Base-by-base conservation (phyloP, 2,888 invertebrate genomes). In the Drosophila anomelani region DNA sequence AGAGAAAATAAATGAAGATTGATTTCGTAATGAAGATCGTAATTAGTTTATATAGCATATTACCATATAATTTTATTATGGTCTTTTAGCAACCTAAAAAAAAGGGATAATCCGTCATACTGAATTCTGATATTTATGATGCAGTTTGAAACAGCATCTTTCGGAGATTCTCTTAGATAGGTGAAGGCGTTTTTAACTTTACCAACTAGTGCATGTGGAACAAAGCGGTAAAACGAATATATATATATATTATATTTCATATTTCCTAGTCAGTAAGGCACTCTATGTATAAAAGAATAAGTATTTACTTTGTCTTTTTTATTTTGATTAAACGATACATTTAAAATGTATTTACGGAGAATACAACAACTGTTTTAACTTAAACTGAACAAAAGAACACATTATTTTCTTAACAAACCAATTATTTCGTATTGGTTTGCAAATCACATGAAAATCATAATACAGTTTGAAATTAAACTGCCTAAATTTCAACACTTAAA, bases 381-480 rank as follows among this genome's bases (percentile, higher is more conserved):
- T 51, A 51, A 20, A 9, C 8, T 8, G 0, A 51, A 34, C 13
- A 9, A 17, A 32, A 6, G 1, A 12, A 49, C 3, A 32, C 26
- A 15, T 15, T 26, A 2, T 41, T 41, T 47, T n/a, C 47, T 47
- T 29, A 29, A 5, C 9, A n/a, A 47, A 47, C 49, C 29, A 32
- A 47, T 29, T 6, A 17, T 12, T 12, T 12, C 29, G 12, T 7
- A 4, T 49, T 32, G 49, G 32, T 49, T 17, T 17, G 4, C 3
- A 32, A 49, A 49, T 32, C 32, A 49, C 49, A 49, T 49, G 17
- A 29, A 29, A 49, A 15, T 49, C n/a, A 29, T n/a, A 29, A 47
- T 29, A 47, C 29, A 29, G 29, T 29, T 29, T 10, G 7, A 29
- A 47, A 5, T 20, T 20, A 1, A 43, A 20, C 23, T 39, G 8